Conservation (phyloP, 53 echinoderm and acorn worm species). For the Actinopyga echinites region DNA sequence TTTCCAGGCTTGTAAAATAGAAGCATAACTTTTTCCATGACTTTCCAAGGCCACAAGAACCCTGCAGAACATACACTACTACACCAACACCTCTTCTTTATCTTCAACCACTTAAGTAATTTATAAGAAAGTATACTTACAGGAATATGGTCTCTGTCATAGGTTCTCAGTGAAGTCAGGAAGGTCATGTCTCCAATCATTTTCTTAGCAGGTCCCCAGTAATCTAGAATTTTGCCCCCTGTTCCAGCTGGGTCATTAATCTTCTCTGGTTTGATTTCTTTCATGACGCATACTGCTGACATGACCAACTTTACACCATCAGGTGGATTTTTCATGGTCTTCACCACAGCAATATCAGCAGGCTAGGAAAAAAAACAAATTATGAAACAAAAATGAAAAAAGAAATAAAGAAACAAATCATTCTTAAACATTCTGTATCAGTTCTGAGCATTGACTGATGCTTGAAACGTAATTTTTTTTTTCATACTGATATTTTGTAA, state of each 20-base stretch:
- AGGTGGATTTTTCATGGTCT: conserved; percentile 98
- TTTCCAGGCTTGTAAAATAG: no score
- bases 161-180: conserved; percentile 80
- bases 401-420: not conserved
- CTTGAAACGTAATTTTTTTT: no score
- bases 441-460: not conserved
- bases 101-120: no score
- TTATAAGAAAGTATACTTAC: conserved; percentile 47
- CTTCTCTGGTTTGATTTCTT: conserved; percentile 92
- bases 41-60: no score
- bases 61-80: no score
- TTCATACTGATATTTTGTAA: no score
- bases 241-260: conserved; percentile 95
- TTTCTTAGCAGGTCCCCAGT: conserved; percentile 97
- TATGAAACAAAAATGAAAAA: not conserved
- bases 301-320: conserved; percentile 92
- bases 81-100: not conserved
- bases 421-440: not conserved
- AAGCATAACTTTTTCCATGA: no score
- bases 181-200: conserved; percentile 97
- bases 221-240: conserved; percentile 99
- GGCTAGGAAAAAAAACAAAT: conserved; percentile 66
- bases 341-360: conserved; percentile 93
- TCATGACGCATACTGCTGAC: conserved; percentile 85
- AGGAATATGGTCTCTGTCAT: conserved; percentile 94